These are phyloP conservation scores for Toxotes lorentzi DNA, from an alignment of 2,797 vertebrate species.

Conservation along the genomic window DNA sequence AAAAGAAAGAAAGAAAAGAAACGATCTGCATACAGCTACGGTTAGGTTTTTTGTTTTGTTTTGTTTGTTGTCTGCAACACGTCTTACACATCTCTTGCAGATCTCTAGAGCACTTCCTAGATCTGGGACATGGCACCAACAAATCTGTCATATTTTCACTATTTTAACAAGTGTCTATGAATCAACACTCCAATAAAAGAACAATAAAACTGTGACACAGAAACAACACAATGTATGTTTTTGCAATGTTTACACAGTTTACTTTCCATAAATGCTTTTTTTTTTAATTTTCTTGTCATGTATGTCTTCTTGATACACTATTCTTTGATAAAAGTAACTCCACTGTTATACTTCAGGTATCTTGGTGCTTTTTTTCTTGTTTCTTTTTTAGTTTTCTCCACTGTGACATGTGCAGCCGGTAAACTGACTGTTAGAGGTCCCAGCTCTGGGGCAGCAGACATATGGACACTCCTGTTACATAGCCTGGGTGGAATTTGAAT, in stretches of 20 bases:
- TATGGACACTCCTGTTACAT: slow-evolving; percentile 83
- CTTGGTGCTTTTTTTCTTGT: too few relatives aligned
- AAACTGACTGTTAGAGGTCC: slow-evolving; percentile 19
- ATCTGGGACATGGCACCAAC: not conserved
- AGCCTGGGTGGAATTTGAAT: slow-evolving; percentile 88
- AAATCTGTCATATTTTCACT: not conserved
- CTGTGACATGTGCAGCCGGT: not conserved
- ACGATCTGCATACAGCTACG: too few relatives aligned
- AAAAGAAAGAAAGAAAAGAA: too few relatives aligned
- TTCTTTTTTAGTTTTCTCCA: not conserved
- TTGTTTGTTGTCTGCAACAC: too few relatives aligned
- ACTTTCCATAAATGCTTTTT: not conserved
- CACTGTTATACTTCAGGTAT: not conserved
- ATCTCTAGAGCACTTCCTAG: not conserved
- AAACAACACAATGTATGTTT: not conserved
- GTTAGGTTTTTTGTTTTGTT: too few relatives aligned
- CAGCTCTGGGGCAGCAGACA: slow-evolving; percentile 52
- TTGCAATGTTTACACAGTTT: not conserved
- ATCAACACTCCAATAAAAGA: not conserved
- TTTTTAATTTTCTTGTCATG: not conserved
- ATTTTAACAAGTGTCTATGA: not conserved
- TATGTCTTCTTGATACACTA: not conserved
- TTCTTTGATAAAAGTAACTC: not conserved
- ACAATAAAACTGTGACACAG: not conserved
- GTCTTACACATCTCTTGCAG: too few relatives aligned